Conservation (phyloP, 37 sponge, comb jelly and placozoan species). For the Haliclona indistincta region DNA sequence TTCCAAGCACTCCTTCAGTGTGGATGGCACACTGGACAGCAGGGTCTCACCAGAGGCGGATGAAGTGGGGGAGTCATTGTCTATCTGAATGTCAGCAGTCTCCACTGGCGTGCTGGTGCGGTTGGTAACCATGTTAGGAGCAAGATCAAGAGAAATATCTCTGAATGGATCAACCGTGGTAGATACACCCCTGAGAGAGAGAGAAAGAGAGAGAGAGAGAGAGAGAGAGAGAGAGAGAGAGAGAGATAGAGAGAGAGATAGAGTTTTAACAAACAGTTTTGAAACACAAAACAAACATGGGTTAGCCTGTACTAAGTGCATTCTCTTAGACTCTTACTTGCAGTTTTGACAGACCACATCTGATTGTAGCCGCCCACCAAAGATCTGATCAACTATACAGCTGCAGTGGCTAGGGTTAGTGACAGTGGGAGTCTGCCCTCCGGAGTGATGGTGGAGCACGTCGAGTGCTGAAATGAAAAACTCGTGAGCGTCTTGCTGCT, state of each 20-base stretch:
- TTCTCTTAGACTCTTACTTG: constrained; percentile 38
- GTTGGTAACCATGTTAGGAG: constrained; percentile 34
- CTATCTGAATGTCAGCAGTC: constrained; percentile 5
- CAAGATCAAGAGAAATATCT: constrained; percentile 97
- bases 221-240: neutral
- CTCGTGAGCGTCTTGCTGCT: constrained; percentile 99
- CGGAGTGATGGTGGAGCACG: constrained; percentile 89
- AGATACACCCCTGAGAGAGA: constrained; percentile 64
- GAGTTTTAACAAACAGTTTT: neutral
- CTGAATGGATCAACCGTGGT: constrained; percentile 95
- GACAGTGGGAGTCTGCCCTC: constrained; percentile 71
- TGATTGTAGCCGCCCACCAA: constrained; percentile 89
- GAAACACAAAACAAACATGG: too few species aligned
- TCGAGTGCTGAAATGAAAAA: constrained; percentile 94
- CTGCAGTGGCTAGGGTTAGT: constrained; percentile 59
- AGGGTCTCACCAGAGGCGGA: constrained; percentile 57
- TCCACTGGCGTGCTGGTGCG: constrained; percentile 46
- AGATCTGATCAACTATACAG: constrained; percentile 91
- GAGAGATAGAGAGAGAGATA: too few species aligned
- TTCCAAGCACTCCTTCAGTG: constrained; percentile 79
- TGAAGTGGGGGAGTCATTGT: constrained; percentile 41
- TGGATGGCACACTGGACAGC: constrained; percentile 60
- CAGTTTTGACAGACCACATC: constrained; percentile 87
- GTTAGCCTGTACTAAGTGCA: too few species aligned
- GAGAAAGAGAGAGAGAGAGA: neutral